These are phyloP conservation scores for Boulengeromyrus knoepffleri DNA, from an alignment of 2,113 vertebrate genomes.

Conservation along the genomic window DNA sequence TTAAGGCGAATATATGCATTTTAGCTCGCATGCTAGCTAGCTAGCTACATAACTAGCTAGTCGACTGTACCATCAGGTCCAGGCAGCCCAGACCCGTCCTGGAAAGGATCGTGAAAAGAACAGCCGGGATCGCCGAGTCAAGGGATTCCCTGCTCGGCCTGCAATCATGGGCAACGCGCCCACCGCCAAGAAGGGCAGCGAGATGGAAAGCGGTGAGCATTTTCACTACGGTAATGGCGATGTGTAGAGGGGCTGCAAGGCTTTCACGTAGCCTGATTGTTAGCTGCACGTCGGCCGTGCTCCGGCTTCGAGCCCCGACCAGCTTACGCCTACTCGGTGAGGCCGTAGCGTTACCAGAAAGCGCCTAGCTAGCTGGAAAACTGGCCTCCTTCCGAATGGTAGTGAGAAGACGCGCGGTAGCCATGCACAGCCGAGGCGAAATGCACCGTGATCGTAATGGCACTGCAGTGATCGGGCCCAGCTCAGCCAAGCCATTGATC, in stretches of 20 bases:
- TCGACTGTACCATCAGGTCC: conserved; percentile 33
- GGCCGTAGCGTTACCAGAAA: background rate
- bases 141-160: conserved; percentile 54
- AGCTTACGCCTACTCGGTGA: background rate
- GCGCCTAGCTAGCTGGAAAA: background rate
- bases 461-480: background rate
- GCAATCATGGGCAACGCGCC: conserved; percentile 89
- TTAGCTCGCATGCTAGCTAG: conserved; percentile 23
- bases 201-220: conserved; percentile 80
- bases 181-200: conserved; percentile 87
- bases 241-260: conserved; percentile 73
- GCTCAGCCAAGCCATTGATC: background rate
- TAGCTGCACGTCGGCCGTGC: background rate
- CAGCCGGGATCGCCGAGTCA: conserved; percentile 27
- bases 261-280: background rate
- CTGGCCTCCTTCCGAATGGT: background rate
- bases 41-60: conserved; percentile 19
- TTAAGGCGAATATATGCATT: conserved; percentile 20
- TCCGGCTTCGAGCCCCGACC: background rate
- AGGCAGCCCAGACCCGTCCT: conserved; percentile 40
- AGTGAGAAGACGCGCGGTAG: background rate
- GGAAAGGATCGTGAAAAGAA: conserved; percentile 42
- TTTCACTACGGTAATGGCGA: conserved; percentile 45
- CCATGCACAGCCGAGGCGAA: background rate
- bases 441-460: background rate